These are phyloP conservation scores for Apomyelois bistriatella DNA, from an alignment of 2,888 invertebrate species.

Conservation along the genomic window DNA sequence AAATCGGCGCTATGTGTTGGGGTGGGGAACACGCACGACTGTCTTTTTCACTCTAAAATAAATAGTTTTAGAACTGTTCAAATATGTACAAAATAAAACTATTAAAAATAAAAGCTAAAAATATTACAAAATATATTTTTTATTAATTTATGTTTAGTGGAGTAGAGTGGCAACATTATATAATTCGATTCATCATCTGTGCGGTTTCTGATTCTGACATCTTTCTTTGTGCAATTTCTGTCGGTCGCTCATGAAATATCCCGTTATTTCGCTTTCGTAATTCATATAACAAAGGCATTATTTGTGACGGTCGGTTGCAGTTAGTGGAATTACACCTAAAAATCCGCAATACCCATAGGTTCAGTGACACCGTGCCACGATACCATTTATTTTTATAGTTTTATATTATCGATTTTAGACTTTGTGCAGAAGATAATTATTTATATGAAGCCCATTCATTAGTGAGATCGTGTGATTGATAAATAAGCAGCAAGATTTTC, in stretches of 20 bases:
- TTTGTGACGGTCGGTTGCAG: constrained; percentile 51
- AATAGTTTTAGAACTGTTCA: too few species aligned
- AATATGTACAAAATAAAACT: too few species aligned
- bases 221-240: constrained; percentile 67
- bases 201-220: constrained; percentile 45
- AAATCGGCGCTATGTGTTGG: too few species aligned
- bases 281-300: constrained; percentile 68
- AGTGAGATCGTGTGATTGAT: constrained; percentile 55
- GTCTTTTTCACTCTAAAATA: too few species aligned
- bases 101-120: too few species aligned
- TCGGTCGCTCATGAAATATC: constrained; percentile 66
- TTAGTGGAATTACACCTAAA: constrained; percentile 45
- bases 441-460: constrained; percentile 70
- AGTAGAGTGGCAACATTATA: constrained; percentile 1
- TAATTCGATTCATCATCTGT: constrained; percentile 35
- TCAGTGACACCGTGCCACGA: constrained; percentile 49
- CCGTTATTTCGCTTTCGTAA: constrained; percentile 75
- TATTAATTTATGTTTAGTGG: too few species aligned
- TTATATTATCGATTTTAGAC: constrained; percentile 69
- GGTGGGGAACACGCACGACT: too few species aligned
- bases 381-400: constrained; percentile 56
- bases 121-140: too few species aligned
- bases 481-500: constrained; percentile 61
- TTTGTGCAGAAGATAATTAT: constrained; percentile 54
- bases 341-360: constrained; percentile 35